phyloP scores from a whole-genome alignment of 2,797 vertebrate genomes.

The Tapirus indicus region DNA sequence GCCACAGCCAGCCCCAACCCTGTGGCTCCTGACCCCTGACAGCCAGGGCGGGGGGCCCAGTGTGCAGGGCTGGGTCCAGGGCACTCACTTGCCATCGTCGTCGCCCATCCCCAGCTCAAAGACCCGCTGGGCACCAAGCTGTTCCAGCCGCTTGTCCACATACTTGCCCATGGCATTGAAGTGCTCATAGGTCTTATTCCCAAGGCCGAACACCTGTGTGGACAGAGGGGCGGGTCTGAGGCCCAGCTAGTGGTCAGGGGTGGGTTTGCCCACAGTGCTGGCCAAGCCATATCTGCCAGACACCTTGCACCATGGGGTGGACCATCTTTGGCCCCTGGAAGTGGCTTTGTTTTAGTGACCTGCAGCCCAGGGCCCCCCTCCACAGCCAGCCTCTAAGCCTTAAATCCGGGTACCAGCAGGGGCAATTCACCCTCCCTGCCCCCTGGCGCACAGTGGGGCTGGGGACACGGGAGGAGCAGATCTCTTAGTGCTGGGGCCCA shows the following conservation, averaged over 20 bases:
- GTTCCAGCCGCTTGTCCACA: conserved; percentile 95
- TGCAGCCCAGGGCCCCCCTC: neutral
- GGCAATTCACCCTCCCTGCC: neutral
- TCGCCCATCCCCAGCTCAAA: conserved; percentile 98
- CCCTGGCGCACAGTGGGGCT: neutral
- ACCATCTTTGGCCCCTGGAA: neutral
- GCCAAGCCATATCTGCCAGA: neutral
- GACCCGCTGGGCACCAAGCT: conserved; percentile 95
- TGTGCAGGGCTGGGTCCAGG: neutral
- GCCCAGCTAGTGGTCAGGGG: neutral
- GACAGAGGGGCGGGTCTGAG: conserved; percentile 14
- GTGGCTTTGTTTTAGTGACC: neutral
- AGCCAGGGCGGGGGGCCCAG: too few species aligned
- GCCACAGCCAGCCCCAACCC: neutral
- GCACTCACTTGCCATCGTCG: conserved; percentile 97
- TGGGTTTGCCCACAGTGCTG: too few species aligned
- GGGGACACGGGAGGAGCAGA: accelerated
- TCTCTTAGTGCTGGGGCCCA: too few species aligned
- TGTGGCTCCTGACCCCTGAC: neutral
- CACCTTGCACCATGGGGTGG: neutral
- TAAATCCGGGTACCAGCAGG: neutral
- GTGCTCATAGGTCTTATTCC: conserved; percentile 99
- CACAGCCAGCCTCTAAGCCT: neutral
- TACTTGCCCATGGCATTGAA: conserved; percentile 99
- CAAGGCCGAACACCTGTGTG: conserved; percentile 97